Evolutionary conservation across 2,113 vertebrate species (phyloP), one percentile per base, ranked within the genome.

Genomic region (Laterallus jamaicensis): DNA sequence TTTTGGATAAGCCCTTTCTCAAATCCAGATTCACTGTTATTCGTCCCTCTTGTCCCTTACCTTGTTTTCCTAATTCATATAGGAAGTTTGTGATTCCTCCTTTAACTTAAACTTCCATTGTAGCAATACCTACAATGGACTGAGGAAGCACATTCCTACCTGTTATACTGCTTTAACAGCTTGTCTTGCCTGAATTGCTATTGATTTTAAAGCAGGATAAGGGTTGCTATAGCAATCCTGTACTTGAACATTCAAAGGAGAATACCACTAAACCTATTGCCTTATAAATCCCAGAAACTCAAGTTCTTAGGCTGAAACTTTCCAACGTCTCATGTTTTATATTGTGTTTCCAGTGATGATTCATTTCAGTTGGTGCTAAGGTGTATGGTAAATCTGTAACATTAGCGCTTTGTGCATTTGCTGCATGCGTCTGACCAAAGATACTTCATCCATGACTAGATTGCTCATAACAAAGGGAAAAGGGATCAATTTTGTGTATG

Each of bases 101-200:
- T 94, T 73, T 82, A 80, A 60, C 11, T 68, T 92, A 52, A 89
- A 63, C 40, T 77, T 85, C 14, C 58, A 13, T 55, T 82, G 86
- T 77, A 80, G 66, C 68, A 93, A 21, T 58, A 83, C 20, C 71
- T 75, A 12, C 6, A 29, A 21, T 49, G 68, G 64, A 56, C 44
- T 39, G 58, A 90, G 67, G 66, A 58, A 89, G 81, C 82, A 81
- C 90, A 77, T 71, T 62, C 39, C 60, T 79, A 31, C 75, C 40
- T 74, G 70, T 81, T 90, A 70, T n/a, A 19, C n/a, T 77, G 31
- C 28, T 91, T 95, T 73, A 89, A 88, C 84, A 93, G 79, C 80
- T 97, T 92, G 60, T 82, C 44, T 96, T 95, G 76, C 82, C 64
- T 90, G 59, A 94, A 95, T 85, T 86, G 92, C 29, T 95, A 88